Percentiles rank a stretch among this genome's conserved stretches.
These are phyloP conservation scores for Melanargia galathea DNA, from an alignment of 2,888 invertebrate genomes.

Conservation along the genomic window DNA sequence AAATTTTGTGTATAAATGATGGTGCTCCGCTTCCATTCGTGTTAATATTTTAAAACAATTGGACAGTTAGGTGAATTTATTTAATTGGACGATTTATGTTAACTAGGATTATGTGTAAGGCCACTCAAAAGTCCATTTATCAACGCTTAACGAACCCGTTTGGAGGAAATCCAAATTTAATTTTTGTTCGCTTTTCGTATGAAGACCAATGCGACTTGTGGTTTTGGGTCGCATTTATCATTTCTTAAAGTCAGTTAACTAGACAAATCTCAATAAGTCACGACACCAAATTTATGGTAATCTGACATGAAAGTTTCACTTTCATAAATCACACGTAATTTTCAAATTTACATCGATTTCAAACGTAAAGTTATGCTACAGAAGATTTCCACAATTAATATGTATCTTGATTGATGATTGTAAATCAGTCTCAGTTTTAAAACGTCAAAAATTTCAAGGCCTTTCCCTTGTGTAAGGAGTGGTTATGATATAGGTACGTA, in stretches of 20 bases:
- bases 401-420: neutral
- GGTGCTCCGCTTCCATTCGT: neutral
- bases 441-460: no score
- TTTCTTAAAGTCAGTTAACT: constrained; percentile 30
- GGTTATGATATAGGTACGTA: no score
- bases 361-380: neutral
- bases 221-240: constrained; percentile 39
- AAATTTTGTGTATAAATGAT: neutral
- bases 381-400: neutral
- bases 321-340: constrained; percentile 9
- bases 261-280: constrained; percentile 27
- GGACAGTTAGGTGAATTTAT: constrained; percentile 47
- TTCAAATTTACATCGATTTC: neutral
- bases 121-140: constrained; percentile 57
- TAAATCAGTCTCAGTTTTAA: neutral
- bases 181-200: constrained; percentile 51
- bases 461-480: no score
- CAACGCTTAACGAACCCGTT: constrained; percentile 58
- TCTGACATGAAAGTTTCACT: constrained; percentile 4
- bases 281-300: constrained; percentile 22
- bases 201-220: constrained; percentile 42
- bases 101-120: constrained; percentile 53
- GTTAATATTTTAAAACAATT: constrained; percentile 17
- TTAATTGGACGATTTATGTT: constrained; percentile 57
- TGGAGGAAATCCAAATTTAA: constrained; percentile 62